Conservation (phyloP, 2,113 vertebrate genomes). For the Calyptomena viridis region DNA sequence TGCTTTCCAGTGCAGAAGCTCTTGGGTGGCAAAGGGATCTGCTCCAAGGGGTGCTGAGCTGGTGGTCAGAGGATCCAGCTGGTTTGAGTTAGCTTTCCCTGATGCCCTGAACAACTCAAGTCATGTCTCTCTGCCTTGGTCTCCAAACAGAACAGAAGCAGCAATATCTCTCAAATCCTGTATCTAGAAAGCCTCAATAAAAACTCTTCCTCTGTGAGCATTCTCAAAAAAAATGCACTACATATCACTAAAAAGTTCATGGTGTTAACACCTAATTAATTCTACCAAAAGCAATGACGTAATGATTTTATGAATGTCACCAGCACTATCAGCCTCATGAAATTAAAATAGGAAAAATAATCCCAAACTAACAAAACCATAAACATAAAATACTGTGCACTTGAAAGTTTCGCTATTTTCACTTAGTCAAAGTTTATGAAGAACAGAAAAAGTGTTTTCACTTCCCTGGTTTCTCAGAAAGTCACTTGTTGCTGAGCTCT, state of each 20-base stretch:
- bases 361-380: neutral
- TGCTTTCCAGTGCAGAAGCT: neutral
- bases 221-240: neutral
- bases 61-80: neutral
- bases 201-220: neutral
- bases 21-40: neutral
- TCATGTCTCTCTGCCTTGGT: neutral
- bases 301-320: neutral
- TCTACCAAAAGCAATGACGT: neutral
- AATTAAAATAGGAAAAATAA: neutral
- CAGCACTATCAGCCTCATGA: neutral
- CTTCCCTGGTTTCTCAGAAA: neutral
- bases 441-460: neutral
- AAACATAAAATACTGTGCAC: neutral
- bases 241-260: neutral
- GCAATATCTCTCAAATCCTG: neutral
- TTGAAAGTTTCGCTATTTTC: neutral
- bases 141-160: neutral
- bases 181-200: neutral
- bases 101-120: neutral
- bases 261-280: neutral
- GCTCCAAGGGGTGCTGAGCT: neutral
- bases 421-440: neutral
- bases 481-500: neutral
- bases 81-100: neutral